A percentile compares a stretch with the other conserved stretches of the same genome.
These are phyloP conservation scores for Listrodromus nycthemerus DNA, from an alignment of 2,888 invertebrate genomes.

Conservation along the genomic window DNA sequence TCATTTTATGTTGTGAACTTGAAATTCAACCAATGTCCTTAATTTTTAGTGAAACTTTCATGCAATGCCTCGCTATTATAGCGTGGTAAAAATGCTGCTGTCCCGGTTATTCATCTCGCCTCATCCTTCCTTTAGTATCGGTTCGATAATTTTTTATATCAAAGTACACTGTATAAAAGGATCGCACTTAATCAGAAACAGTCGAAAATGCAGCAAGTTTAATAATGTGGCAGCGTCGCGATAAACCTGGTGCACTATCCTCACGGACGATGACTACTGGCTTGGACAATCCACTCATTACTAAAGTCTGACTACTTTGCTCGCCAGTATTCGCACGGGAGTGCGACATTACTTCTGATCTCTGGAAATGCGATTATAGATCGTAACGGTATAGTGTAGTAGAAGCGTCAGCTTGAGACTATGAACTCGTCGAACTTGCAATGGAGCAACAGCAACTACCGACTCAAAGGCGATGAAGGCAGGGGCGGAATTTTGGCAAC, in stretches of 20 bases:
- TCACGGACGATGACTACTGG: conserved; percentile 76
- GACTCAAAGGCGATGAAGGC: conserved; percentile 37
- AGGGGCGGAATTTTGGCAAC: conserved; percentile 58
- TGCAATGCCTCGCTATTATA: too few relatives aligned
- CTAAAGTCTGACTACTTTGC: conserved; percentile 79
- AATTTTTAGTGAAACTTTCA: too few relatives aligned
- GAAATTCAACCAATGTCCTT: too few relatives aligned
- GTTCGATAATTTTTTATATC: not conserved
- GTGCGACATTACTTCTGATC: conserved; percentile 77
- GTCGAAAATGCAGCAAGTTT: not conserved
- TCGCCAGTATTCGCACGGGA: conserved; percentile 77
- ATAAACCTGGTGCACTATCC: conserved; percentile 47
- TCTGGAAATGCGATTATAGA: conserved; percentile 72
- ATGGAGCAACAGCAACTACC: conserved; percentile 29
- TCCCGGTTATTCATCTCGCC: too few relatives aligned
- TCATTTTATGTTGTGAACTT: too few relatives aligned
- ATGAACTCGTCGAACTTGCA: not conserved
- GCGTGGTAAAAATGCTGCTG: too few relatives aligned
- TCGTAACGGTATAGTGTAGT: conserved; percentile 55
- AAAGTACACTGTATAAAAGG: not conserved
- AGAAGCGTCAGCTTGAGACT: conserved; percentile 38
- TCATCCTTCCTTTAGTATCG: too few relatives aligned
- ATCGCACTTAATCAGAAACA: not conserved
- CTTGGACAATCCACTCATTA: conserved; percentile 71
- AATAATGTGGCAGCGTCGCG: conserved; percentile 63